phyloP scores from a whole-genome alignment of 1,140 invertebrate genomes.

The Drosophila pruinosa region DNA sequence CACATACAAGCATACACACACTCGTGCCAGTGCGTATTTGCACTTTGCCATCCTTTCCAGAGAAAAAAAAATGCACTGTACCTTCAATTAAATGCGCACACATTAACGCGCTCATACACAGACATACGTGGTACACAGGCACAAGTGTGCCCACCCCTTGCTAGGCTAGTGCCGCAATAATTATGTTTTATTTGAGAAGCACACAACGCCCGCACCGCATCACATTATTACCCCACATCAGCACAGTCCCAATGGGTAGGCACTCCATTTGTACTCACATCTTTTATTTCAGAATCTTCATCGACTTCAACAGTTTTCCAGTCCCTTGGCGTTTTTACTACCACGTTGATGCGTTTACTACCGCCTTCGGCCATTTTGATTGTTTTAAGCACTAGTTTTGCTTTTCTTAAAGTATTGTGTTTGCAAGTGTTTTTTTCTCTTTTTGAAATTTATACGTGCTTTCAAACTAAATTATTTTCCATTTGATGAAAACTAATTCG shows the following conservation, averaged over 20 bases:
- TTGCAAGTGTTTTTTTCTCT: conserved; percentile 31
- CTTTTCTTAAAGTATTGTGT: conserved; percentile 30
- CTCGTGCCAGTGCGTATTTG: conserved; percentile 29
- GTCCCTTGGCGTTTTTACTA: conserved; percentile 98
- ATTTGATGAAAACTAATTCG: conserved; percentile 83
- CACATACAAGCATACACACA: conserved; percentile 12
- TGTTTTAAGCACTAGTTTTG: conserved; percentile 28
- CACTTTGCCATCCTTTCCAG: conserved; percentile 63
- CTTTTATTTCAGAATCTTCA: conserved; percentile 93
- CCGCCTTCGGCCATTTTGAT: conserved; percentile 86
- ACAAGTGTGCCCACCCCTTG: conserved; percentile 38
- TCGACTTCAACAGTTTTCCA: conserved; percentile 94
- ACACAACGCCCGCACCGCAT: neutral
- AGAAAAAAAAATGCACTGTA: conserved; percentile 52
- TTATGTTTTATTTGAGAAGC: conserved; percentile 33
- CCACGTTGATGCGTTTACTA: conserved; percentile 90
- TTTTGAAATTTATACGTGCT: conserved; percentile 58
- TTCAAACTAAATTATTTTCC: conserved; percentile 79
- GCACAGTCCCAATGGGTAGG: no score
- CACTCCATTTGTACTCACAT: conserved; percentile 87
- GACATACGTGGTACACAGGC: conserved; percentile 7
- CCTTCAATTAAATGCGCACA: conserved; percentile 26
- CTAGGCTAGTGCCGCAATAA: conserved; percentile 37
- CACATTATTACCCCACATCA: neutral
- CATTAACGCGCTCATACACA: neutral